phyloP scores from a whole-genome alignment of 2,888 invertebrate species.

The Eupithecia pulchellata region DNA sequence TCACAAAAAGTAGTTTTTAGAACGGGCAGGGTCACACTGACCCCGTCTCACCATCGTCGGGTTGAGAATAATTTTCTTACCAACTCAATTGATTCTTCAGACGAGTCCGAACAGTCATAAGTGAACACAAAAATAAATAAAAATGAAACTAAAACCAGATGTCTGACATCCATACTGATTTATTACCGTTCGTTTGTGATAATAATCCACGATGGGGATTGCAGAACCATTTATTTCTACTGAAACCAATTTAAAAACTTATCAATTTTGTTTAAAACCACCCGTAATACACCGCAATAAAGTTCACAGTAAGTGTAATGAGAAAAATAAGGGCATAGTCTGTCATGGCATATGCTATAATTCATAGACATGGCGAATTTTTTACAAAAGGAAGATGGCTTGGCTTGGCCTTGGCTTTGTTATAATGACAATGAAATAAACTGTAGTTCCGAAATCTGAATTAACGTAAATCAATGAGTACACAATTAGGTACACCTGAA shows the following conservation, averaged over 20 bases:
- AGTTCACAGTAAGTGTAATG: background rate
- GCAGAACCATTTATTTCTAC: slow-evolving; percentile 37
- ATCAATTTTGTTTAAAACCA: slow-evolving; percentile 14
- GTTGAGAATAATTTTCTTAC: slow-evolving; percentile 15
- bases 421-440: slow-evolving; percentile 34
- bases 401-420: slow-evolving; percentile 16
- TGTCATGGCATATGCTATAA: slow-evolving; percentile 35
- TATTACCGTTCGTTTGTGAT: slow-evolving; percentile 32
- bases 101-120: slow-evolving; percentile 31
- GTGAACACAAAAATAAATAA: slow-evolving; percentile 23
- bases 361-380: slow-evolving; percentile 39
- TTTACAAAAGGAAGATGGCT: slow-evolving; percentile 38
- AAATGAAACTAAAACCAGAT: slow-evolving; percentile 30
- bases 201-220: slow-evolving; percentile 35
- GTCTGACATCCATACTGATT: slow-evolving; percentile 43
- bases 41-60: too few relatives aligned
- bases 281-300: slow-evolving; percentile 13
- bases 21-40: background rate
- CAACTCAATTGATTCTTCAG: slow-evolving; percentile 22
- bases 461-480: background rate
- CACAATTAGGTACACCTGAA: too few relatives aligned
- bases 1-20: background rate
- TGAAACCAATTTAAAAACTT: slow-evolving; percentile 14
- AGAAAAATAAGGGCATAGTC: slow-evolving; percentile 28
- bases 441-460: slow-evolving; percentile 29